Evolutionary conservation across 2,113 vertebrate genomes (phyloP), one percentile per base, ranked within the genome.

Genomic region (Chaenocephalus aceratus): DNA sequence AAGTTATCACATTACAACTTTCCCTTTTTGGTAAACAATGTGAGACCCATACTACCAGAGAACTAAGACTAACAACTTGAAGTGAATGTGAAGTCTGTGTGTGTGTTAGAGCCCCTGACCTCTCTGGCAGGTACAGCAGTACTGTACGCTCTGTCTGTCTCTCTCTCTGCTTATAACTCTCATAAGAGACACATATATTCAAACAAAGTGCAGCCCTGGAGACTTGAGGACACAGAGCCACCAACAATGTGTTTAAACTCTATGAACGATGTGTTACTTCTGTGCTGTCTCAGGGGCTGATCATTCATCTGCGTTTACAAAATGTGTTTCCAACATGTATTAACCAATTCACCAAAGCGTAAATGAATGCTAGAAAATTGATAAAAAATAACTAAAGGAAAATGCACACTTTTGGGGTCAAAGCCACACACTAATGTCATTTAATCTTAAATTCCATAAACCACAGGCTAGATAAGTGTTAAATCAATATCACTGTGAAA

Each of bases 171-270:
- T 60, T 41, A 49, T 76, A 66, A 83, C 56, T 70, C 72, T 66
- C 62, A 75, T 3, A 26, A 12, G 67, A 82, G 72, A 80, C 61
- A 26, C 30, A 67, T 21, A 23, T 2, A 66, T 52, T 73, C 60
- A 82, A 89, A 87, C 83, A 66, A 68, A 64, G 46, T 18, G 44
- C 63, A 72, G 64, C 67, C n/a, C 58, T 44, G 41, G 54, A 61
- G 23, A 57, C 10, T 1, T 80, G 52, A 57, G 76, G 63, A 23
- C 14, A 41, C 0, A 72, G 66, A 51, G 62, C 45, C 66, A 52
- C 73, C 52, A 26, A 23, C 66, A 23, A 41, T 52, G 45, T 52
- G 18, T 53, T 1, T n/a, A 15, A 14, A 70, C 66, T 56, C 34
- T 51, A 16, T 10, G 52, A 57, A 59, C 36, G 16, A 13, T 26